A percentile compares a stretch with the other conserved stretches of the same genome.
Evolutionary conservation across 2,113 vertebrate genomes (phyloP).

Genomic region (Cavia porcellus): DNA sequence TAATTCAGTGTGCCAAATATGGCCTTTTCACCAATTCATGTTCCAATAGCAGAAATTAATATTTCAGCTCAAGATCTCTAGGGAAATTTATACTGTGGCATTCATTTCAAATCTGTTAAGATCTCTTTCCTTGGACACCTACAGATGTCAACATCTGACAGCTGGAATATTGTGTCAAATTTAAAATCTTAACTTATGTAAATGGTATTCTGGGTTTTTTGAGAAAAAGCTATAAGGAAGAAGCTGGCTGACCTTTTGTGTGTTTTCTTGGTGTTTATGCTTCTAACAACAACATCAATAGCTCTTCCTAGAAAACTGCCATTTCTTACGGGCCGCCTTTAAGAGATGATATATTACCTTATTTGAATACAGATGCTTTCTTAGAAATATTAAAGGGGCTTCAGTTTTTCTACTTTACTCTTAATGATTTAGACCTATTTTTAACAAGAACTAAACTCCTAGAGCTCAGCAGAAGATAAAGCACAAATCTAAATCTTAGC

Average conservation of each 20-base stretch:
- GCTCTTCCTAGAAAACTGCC: background rate
- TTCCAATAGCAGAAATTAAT: background rate
- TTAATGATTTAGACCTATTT: background rate
- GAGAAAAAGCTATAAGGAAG: conserved; percentile 1
- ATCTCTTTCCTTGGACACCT: background rate
- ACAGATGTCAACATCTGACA: background rate
- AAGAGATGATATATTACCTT: background rate
- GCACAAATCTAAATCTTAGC: background rate
- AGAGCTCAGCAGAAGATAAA: background rate
- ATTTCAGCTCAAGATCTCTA: background rate
- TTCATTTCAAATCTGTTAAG: background rate
- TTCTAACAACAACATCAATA: background rate
- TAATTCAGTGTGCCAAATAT: background rate
- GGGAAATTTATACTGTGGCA: background rate
- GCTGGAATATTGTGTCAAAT: conserved; percentile 39
- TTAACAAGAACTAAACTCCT: background rate
- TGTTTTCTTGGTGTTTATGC: background rate
- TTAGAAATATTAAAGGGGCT: background rate
- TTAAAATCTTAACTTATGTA: conserved; percentile 24
- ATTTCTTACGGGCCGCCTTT: background rate
- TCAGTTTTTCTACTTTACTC: background rate
- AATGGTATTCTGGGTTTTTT: background rate
- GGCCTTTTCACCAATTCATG: conserved; percentile 3
- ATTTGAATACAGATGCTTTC: background rate
- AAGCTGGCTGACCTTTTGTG: background rate